These are phyloP conservation scores for Tuberolachnus salignus DNA, from an alignment of 2,888 invertebrate species.

Conservation along the genomic window DNA sequence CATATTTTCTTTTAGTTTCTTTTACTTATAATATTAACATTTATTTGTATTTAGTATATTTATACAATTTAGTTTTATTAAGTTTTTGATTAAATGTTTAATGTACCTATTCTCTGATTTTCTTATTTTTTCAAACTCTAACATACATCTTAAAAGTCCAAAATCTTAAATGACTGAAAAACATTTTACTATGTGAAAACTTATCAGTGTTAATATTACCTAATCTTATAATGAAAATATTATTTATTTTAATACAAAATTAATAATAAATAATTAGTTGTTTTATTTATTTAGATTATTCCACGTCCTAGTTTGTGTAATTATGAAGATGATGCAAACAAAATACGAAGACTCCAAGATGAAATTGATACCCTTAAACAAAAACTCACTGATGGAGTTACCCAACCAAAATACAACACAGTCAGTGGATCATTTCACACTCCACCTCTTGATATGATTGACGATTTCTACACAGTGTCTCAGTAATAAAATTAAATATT, in stretches of 20 bases:
- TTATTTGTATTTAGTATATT: too few relatives aligned
- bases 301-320: slow-evolving; percentile 84
- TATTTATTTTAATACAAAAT: not conserved
- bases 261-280: not conserved
- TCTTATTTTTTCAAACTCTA: too few relatives aligned
- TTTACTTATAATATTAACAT: not conserved
- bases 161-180: too few relatives aligned
- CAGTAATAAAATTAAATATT: slow-evolving; percentile 66
- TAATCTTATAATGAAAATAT: not conserved
- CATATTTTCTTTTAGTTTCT: too few relatives aligned
- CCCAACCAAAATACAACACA: slow-evolving; percentile 59
- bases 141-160: too few relatives aligned
- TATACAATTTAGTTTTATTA: not conserved
- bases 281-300: slow-evolving; percentile 70
- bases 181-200: too few relatives aligned
- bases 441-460: slow-evolving; percentile 80
- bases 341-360: slow-evolving; percentile 81
- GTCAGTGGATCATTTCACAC: slow-evolving; percentile 63
- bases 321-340: slow-evolving; percentile 83
- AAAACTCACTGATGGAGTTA: slow-evolving; percentile 65
- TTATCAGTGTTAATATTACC: not conserved
- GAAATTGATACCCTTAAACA: slow-evolving; percentile 77
- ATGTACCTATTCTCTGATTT: too few relatives aligned
- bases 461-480: slow-evolving; percentile 90
- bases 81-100: not conserved